A percentile compares a stretch with the other conserved stretches of the same genome.
Conservation (phyloP, 2,797 vertebrate species). For the Pristis pectinata region DNA sequence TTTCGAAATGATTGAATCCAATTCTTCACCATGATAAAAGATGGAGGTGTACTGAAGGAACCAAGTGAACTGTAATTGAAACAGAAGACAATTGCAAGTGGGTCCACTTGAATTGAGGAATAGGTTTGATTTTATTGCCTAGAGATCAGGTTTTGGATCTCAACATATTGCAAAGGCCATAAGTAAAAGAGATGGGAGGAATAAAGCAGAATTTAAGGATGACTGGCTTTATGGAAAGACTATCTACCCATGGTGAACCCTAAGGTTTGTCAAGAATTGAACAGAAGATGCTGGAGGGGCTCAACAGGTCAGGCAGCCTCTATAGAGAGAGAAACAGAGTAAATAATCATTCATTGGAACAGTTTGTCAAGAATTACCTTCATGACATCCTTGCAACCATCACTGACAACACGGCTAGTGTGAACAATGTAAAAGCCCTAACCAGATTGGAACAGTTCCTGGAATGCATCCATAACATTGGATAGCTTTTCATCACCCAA, state of each 20-base stretch:
- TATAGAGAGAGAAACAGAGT: too few relatives aligned
- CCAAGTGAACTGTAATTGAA: not conserved
- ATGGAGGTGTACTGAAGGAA: not conserved
- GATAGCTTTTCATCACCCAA: not conserved
- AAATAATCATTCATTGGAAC: too few relatives aligned
- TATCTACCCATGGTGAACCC: not conserved
- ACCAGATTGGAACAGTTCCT: not conserved
- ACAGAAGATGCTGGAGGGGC: too few relatives aligned
- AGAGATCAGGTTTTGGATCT: not conserved
- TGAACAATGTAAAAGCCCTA: not conserved
- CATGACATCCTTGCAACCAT: not conserved
- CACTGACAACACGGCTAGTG: not conserved
- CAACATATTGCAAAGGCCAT: not conserved
- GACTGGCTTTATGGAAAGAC: not conserved
- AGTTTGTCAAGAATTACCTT: not conserved
- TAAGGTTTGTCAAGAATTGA: not conserved
- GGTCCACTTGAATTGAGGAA: not conserved
- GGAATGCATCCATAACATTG: not conserved
- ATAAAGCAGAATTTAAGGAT: not conserved
- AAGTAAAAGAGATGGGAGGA: not conserved
- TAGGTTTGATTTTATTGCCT: not conserved
- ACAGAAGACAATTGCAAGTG: not conserved
- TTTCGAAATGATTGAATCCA: not conserved
- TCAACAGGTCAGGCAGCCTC: too few relatives aligned
- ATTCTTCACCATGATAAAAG: not conserved